A percentile compares a stretch with the other conserved stretches of the same genome.
Conservation (phyloP, 2,888 invertebrate species). For the Cecidostiba fungosa region DNA sequence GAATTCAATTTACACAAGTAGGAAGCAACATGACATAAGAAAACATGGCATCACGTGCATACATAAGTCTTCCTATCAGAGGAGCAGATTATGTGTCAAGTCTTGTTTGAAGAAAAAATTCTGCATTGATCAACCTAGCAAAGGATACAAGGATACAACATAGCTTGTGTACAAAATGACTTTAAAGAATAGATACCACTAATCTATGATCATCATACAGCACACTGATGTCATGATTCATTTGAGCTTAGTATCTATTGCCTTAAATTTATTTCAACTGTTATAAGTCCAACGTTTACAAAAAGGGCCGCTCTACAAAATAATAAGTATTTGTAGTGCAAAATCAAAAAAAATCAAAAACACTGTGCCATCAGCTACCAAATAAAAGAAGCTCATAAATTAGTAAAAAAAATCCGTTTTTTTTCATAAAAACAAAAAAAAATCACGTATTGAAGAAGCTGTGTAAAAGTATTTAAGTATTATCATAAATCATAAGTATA, state of each 20-base stretch:
- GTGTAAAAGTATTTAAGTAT: constrained; percentile 26
- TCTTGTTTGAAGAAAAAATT: constrained; percentile 49
- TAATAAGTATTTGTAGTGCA: constrained; percentile 32
- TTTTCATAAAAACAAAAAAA: neutral
- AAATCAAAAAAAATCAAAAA: constrained; percentile 67
- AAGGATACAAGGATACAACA: constrained; percentile 36
- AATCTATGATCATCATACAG: neutral
- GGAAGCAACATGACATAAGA: constrained; percentile 52
- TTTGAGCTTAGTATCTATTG: constrained; percentile 18
- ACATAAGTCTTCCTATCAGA: constrained; percentile 47
- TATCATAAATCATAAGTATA: constrained; percentile 15
- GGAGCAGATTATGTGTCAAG: constrained; percentile 22
- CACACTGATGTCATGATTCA: neutral
- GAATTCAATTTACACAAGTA: constrained; percentile 47
- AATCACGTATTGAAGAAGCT: constrained; percentile 4
- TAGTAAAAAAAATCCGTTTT: constrained; percentile 23
- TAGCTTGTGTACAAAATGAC: constrained; percentile 27
- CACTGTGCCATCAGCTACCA: constrained; percentile 68
- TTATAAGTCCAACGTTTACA: neutral
- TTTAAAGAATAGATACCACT: constrained; percentile 20
- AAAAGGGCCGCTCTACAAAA: constrained; percentile 20
- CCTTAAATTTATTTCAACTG: constrained; percentile 30
- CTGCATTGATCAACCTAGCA: constrained; percentile 38
- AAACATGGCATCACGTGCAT: constrained; percentile 50
- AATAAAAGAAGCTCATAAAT: constrained; percentile 55